These are phyloP conservation scores for Oncopeltus fasciatus DNA, from an alignment of 1,140 invertebrate genomes.

Conservation along the genomic window DNA sequence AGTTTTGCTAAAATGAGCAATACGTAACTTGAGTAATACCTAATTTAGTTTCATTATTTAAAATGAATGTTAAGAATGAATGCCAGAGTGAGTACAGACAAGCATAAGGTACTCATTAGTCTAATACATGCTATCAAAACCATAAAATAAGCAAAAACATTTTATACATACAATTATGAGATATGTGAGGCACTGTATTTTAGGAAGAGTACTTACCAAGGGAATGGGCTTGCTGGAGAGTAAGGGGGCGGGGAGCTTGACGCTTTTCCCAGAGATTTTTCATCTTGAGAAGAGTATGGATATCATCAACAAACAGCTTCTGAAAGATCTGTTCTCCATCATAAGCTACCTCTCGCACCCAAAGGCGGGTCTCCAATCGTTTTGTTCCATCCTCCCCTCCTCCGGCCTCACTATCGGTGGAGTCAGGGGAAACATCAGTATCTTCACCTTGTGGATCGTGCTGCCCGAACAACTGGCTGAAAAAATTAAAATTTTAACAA, in stretches of 20 bases:
- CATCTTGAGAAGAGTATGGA: conserved; percentile 89
- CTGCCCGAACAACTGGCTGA: conserved; percentile 92
- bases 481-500: conserved; percentile 21
- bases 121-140: no score
- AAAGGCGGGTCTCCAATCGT: conserved; percentile 77
- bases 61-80: no score
- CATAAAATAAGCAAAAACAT: no score
- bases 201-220: no score
- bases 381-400: conserved; percentile 54
- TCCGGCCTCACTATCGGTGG: conserved; percentile 72
- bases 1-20: no score
- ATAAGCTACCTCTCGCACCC: conserved; percentile 74
- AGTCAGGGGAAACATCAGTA: conserved; percentile 94
- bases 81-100: no score
- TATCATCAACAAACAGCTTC: conserved; percentile 91
- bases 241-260: conserved; percentile 63
- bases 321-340: conserved; percentile 68
- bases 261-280: conserved; percentile 84
- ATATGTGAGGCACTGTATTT: no score
- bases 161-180: no score
- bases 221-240: no score
- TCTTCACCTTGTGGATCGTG: conserved; percentile 93
- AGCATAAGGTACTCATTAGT: no score
- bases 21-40: no score
- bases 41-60: no score